Percentiles rank a stretch among this genome's conserved stretches.
Evolutionary conservation across 2,888 invertebrate species (phyloP).

Genomic region (Acronicta alni): DNA sequence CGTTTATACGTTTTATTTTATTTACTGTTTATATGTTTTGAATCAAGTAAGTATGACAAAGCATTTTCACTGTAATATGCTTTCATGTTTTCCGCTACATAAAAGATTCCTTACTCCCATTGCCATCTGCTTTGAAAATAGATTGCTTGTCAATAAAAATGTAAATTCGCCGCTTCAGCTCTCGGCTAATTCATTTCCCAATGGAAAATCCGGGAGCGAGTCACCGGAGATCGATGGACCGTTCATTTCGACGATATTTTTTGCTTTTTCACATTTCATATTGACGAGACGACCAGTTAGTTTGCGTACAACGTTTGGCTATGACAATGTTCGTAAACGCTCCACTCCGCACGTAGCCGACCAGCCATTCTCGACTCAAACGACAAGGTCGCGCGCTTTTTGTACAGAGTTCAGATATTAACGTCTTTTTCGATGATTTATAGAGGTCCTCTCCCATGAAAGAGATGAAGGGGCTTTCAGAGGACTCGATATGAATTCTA

Average conservation of each 20-base stretch:
- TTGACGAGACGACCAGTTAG: slow-evolving; percentile 80
- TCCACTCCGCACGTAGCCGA: slow-evolving; percentile 43
- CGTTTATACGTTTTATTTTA: too few relatives aligned
- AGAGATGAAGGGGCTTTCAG: slow-evolving; percentile 79
- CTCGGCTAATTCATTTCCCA: slow-evolving; percentile 88
- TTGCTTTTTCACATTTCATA: slow-evolving; percentile 76
- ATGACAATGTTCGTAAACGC: slow-evolving; percentile 66
- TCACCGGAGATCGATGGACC: slow-evolving; percentile 87
- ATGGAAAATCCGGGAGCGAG: slow-evolving; percentile 86
- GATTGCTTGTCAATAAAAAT: slow-evolving; percentile 89
- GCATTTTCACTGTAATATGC: slow-evolving; percentile 52
- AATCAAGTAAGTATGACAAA: slow-evolving; percentile 25
- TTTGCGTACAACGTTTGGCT: slow-evolving; percentile 71
- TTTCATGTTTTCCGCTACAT: slow-evolving; percentile 65
- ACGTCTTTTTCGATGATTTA: slow-evolving; percentile 82
- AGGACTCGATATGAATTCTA: slow-evolving; percentile 83
- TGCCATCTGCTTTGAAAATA: slow-evolving; percentile 85
- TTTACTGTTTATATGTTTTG: too few relatives aligned
- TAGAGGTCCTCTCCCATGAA: slow-evolving; percentile 79
- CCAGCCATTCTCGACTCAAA: slow-evolving; percentile 57
- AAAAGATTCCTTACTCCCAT: slow-evolving; percentile 77
- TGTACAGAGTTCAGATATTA: slow-evolving; percentile 78
- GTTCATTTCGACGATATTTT: slow-evolving; percentile 82
- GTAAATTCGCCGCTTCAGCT: slow-evolving; percentile 87
- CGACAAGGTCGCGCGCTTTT: slow-evolving; percentile 72